Evolutionary conservation across 2,113 vertebrate genomes (phyloP).

Genomic region (Carassius carassius): DNA sequence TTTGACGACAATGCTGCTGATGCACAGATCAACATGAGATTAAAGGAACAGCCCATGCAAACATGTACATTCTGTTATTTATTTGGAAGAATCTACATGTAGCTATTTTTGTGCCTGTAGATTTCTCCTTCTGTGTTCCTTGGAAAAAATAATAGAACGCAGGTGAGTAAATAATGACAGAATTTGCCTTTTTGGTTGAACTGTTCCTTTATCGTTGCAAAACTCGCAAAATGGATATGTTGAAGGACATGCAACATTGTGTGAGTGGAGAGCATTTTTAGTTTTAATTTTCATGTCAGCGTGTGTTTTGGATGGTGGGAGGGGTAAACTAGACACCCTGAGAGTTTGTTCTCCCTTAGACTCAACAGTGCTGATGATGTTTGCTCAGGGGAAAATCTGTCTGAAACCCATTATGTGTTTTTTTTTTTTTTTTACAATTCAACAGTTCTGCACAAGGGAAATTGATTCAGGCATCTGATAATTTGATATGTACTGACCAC

Average conservation of each 20-base stretch:
- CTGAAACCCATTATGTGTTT: conserved; percentile 15
- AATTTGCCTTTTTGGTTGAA: background rate
- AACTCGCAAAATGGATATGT: background rate
- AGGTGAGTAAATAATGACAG: background rate
- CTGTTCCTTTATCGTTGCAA: background rate
- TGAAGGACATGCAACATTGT: background rate
- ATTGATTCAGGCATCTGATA: conserved; percentile 20
- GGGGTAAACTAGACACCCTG: conserved; percentile 10
- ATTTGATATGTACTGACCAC: conserved; percentile 43
- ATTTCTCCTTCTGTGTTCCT: background rate
- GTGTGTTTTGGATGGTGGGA: conserved; percentile 2
- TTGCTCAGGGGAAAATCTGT: conserved; percentile 36
- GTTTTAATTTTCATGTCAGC: conserved; percentile 30
- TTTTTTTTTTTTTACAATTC: conserved; percentile 29
- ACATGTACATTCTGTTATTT: background rate
- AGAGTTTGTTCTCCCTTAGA: conserved; percentile 23
- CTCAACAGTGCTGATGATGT: conserved; percentile 32
- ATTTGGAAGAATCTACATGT: too few species aligned
- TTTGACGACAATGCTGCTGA: background rate
- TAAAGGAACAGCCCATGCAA: background rate
- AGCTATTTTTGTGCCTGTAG: background rate
- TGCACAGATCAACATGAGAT: background rate
- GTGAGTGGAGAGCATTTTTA: background rate
- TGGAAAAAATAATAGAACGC: background rate
- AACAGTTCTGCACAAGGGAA: conserved; percentile 44